Conservation (phyloP, 2,113 vertebrate genomes). For the Scopus umbretta region DNA sequence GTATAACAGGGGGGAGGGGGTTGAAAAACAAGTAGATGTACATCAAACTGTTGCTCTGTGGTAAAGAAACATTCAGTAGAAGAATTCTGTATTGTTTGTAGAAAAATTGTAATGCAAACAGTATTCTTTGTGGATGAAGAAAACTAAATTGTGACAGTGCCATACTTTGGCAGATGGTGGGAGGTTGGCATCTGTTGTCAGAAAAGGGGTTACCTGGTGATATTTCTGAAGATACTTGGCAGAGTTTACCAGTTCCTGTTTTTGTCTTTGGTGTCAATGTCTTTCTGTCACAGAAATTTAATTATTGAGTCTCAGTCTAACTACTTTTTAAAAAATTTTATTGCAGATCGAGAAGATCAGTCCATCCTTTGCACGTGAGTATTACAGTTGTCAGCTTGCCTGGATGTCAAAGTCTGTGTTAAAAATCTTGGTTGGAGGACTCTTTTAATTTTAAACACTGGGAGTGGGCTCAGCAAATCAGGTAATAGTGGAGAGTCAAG, state of each 20-base stretch:
- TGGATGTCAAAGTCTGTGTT: not conserved
- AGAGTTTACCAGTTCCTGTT: not conserved
- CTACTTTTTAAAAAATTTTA: too few species aligned
- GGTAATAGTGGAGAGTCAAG: not conserved
- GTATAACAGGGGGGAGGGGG: not conserved
- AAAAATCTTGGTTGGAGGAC: not conserved
- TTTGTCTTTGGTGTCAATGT: not conserved
- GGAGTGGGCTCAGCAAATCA: not conserved
- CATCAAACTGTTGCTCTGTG: not conserved
- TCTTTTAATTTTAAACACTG: not conserved
- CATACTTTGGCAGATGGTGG: not conserved
- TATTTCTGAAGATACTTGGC: not conserved
- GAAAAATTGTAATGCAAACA: not conserved
- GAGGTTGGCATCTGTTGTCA: not conserved
- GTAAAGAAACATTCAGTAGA: not conserved
- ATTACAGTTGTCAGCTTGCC: not conserved
- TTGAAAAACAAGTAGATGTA: not conserved
- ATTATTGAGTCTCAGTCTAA: not conserved
- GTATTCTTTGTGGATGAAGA: not conserved
- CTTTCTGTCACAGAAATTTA: not conserved
- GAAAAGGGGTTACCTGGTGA: not conserved
- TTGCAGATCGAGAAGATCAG: constrained; percentile 98
- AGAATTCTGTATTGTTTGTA: not conserved
- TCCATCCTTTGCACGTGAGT: constrained; percentile 99
- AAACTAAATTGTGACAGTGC: not conserved